These are phyloP conservation scores for Acanthosepion esculentum DNA, from an alignment of 2,888 invertebrate genomes.

Conservation along the genomic window DNA sequence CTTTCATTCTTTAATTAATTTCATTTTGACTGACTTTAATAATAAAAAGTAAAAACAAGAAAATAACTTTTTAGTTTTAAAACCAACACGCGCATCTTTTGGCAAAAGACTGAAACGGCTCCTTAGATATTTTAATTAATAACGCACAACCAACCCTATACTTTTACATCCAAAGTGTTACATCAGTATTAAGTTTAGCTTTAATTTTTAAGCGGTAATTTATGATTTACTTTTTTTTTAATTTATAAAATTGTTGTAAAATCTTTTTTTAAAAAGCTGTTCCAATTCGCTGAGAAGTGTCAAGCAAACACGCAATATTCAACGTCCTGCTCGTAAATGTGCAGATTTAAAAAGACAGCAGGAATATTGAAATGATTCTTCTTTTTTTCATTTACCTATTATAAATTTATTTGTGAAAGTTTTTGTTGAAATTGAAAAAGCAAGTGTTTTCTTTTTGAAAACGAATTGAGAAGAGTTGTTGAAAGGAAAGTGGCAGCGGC, in stretches of 20 bases:
- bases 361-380: neutral
- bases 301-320: neutral
- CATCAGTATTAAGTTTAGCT: neutral
- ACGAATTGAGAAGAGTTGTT: neutral
- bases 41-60: no score
- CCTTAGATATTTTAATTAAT: no score
- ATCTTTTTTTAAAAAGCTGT: neutral
- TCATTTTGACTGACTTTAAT: no score
- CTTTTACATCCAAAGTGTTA: neutral
- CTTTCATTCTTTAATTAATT: no score
- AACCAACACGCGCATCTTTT: no score
- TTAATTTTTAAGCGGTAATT: neutral
- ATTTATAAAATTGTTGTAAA: neutral
- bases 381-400: neutral
- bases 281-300: neutral
- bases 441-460: neutral
- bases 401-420: neutral
- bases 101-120: no score
- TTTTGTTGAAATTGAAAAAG: neutral
- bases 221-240: neutral
- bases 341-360: neutral
- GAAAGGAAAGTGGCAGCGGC: neutral
- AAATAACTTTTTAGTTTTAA: no score
- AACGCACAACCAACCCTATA: no score
- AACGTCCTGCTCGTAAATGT: neutral